Percentiles rank a stretch among this genome's conserved stretches.
Conservation (phyloP, 2,797 vertebrate genomes). For the Garrulus glandarius region DNA sequence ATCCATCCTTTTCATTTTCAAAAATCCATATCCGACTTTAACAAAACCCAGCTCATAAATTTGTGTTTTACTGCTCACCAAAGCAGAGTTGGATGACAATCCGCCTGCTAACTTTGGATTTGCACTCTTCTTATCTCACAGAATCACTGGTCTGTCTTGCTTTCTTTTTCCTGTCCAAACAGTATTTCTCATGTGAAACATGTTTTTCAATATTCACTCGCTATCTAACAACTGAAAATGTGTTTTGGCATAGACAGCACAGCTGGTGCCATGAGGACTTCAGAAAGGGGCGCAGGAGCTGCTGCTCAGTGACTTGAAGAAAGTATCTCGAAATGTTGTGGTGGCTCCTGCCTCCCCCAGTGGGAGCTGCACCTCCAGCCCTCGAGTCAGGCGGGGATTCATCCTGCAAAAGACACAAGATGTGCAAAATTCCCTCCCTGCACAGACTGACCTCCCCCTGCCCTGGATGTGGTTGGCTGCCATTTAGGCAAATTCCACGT, state of each 20-base stretch:
- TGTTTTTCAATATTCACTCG: neutral
- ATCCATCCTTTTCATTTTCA: slow-evolving; percentile 78
- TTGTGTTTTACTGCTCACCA: slow-evolving; percentile 68
- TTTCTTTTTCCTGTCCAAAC: neutral
- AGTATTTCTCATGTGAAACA: neutral
- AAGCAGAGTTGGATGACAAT: slow-evolving; percentile 31
- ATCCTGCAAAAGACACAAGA: neutral
- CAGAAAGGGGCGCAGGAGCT: neutral
- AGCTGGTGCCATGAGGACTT: neutral
- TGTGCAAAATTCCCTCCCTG: neutral
- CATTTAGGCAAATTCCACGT: neutral
- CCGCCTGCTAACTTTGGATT: neutral
- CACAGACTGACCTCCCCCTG: neutral
- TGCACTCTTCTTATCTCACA: neutral
- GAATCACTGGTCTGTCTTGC: neutral
- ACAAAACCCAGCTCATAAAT: slow-evolving; percentile 76
- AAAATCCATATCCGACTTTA: slow-evolving; percentile 76
- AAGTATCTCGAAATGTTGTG: neutral
- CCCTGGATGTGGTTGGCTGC: neutral
- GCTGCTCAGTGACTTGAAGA: neutral
- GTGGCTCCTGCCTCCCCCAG: neutral
- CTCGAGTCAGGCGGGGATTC: rapidly evolving
- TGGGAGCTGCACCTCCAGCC: neutral
- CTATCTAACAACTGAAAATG: neutral
- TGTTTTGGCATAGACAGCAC: rapidly evolving